phyloP scores from a whole-genome alignment of 2,797 vertebrate species.

The Pachyuromys duprasi region DNA sequence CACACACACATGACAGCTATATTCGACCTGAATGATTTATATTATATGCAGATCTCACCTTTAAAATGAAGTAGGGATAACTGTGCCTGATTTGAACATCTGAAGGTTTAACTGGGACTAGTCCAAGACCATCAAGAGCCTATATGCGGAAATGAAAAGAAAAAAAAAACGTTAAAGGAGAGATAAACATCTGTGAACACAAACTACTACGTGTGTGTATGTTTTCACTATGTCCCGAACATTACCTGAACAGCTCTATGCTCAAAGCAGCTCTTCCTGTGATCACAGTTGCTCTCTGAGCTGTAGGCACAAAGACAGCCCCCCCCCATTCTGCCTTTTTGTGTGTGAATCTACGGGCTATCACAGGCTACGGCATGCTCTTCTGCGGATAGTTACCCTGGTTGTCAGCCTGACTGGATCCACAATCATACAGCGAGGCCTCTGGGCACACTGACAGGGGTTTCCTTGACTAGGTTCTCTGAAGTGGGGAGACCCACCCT shows the following conservation, averaged over 20 bases:
- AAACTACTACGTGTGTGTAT: neutral
- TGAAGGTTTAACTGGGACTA: constrained; percentile 82
- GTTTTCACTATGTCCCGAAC: neutral
- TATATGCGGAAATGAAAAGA: constrained; percentile 68
- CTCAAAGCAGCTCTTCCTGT: neutral
- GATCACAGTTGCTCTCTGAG: neutral
- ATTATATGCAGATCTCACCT: constrained; percentile 82
- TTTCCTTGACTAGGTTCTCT: neutral
- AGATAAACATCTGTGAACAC: neutral
- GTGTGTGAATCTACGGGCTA: neutral
- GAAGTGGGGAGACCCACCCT: neutral
- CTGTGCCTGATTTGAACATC: constrained; percentile 80
- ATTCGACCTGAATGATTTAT: neutral
- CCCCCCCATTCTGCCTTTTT: neutral
- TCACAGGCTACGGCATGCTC: neutral
- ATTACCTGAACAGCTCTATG: neutral
- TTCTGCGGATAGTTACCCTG: neutral
- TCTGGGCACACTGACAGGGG: neutral
- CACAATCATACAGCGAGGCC: neutral
- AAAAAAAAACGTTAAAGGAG: neutral
- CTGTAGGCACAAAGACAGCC: neutral
- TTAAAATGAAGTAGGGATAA: constrained; percentile 83
- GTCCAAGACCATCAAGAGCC: constrained; percentile 86
- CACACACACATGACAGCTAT: neutral
- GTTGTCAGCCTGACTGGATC: neutral